Percentiles rank a stretch among this genome's conserved stretches.
These are phyloP conservation scores for Oligia strigilis DNA, from an alignment of 2,888 invertebrate species.

Conservation along the genomic window DNA sequence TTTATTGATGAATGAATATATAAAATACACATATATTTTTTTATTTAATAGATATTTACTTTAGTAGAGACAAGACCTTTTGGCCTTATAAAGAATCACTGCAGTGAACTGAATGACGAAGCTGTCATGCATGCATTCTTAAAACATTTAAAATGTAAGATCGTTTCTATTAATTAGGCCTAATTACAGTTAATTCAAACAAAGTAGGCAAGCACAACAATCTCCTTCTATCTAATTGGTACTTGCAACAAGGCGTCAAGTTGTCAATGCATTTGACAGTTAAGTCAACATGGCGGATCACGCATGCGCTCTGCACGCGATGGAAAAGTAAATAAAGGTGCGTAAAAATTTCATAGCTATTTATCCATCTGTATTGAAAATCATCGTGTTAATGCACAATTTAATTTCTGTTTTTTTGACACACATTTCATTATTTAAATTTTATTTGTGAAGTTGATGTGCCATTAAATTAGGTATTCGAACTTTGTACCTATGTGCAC, in stretches of 20 bases:
- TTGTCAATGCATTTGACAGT: conserved; percentile 81
- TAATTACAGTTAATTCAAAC: conserved; percentile 51
- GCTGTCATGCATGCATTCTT: conserved; percentile 13
- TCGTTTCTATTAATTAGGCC: conserved; percentile 1
- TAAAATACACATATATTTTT: background rate
- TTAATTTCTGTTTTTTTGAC: conserved; percentile 31
- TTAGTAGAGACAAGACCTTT: background rate
- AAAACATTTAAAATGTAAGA: conserved; percentile 19
- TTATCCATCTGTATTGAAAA: conserved; percentile 31
- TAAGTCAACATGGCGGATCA: conserved; percentile 77
- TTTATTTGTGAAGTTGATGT: conserved; percentile 18
- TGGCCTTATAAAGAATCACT: background rate
- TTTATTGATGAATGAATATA: background rate
- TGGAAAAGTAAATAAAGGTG: conserved; percentile 50
- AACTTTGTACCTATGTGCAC: background rate
- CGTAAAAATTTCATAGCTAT: conserved; percentile 49
- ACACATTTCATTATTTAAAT: conserved; percentile 15
- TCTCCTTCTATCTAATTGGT: conserved; percentile 28
- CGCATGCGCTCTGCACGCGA: conserved; percentile 53
- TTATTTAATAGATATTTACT: background rate
- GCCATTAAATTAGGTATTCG: conserved; percentile 14
- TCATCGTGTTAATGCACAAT: conserved; percentile 46
- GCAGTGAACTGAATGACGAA: background rate
- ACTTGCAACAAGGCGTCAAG: conserved; percentile 64
- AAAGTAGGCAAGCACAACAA: conserved; percentile 27